Evolutionary conservation across 2,888 invertebrate genomes (phyloP).

Genomic region (Norana najaformis): DNA sequence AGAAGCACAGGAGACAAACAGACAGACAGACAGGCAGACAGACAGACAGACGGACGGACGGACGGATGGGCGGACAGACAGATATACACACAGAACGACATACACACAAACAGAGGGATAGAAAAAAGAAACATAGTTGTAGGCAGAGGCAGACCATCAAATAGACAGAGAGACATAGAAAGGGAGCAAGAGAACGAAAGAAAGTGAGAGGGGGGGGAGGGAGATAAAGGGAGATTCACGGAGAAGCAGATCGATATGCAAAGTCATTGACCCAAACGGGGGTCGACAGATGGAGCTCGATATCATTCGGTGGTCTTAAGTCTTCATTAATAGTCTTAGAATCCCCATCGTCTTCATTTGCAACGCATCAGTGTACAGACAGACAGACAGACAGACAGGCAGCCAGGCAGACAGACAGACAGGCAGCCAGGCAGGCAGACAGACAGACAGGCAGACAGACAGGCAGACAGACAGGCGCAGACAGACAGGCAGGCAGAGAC

Average conservation of each 20-base stretch:
- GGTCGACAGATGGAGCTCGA: neutral
- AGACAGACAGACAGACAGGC: neutral
- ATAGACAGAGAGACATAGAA: too few relatives aligned
- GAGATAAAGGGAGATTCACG: neutral
- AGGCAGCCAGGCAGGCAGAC: neutral
- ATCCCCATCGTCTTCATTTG: slow-evolving; percentile 5
- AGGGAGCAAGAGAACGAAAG: too few relatives aligned
- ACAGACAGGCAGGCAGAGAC: neutral
- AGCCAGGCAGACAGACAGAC: neutral
- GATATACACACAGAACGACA: too few relatives aligned
- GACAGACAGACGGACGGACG: too few relatives aligned
- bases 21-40: too few relatives aligned
- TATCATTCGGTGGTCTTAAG: neutral
- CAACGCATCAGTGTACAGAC: neutral
- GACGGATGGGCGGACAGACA: too few relatives aligned
- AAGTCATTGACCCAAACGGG: neutral
- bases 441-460: neutral
- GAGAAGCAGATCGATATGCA: neutral
- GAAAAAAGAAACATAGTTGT: too few relatives aligned
- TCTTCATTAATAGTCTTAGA: neutral
- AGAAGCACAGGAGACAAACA: too few relatives aligned
- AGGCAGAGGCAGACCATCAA: too few relatives aligned
- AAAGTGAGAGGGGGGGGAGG: too few relatives aligned
- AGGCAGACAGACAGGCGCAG: neutral
- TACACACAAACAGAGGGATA: too few relatives aligned